Evolutionary conservation across 2,797 vertebrate genomes (phyloP), one percentile per base, ranked within the genome.

Genomic region (Enteromius thamalakanensis): DNA sequence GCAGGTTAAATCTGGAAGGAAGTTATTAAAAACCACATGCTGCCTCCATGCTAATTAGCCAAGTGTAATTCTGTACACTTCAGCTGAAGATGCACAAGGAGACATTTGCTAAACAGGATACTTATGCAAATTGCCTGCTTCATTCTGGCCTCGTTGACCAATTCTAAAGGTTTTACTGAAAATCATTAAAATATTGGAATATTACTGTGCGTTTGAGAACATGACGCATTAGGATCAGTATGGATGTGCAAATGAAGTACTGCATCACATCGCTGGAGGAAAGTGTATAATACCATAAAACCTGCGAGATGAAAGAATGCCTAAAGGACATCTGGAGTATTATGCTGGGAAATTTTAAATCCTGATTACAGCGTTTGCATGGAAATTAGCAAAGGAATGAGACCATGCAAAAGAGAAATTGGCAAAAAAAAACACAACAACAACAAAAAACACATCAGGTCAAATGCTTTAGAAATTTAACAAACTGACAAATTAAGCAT

Each of bases 111-210:
- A 70, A 81, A 83, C 34, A 81, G 64, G 37, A 64, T 23, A 26
- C 71, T 83, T 78, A 86, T 85, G 83, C 65, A 81, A 86, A 86
- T 86, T n/a, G 49, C 49, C 51, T 12, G 72, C 80, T 19, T 17
- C 4, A 6, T 67, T 58, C n/a, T 70, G 69, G 79, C 69, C 51
- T 65, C 26, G 6, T 21, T 81, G 62, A 19, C 68, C 23, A n/a
- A 26, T 75, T 53, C 60, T 85, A 34, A 74, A 75, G 71, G 82
- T 75, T 10, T 60, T 32, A 80, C 40, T 79, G 34, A 71, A 78
- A 70, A 29, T 64, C 72, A 62, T 72, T 76, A 70, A 45, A 77
- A 40, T 55, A 42, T 71, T 70, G 23, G n/a, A 47, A 32, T 64
- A 3, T 64, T 14, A 42, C 29, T 15, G 23, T 19, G 47, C 2